Base-by-base conservation (phyloP, 2,797 vertebrate genomes). In the Pteronotus mesoamericanus region DNA sequence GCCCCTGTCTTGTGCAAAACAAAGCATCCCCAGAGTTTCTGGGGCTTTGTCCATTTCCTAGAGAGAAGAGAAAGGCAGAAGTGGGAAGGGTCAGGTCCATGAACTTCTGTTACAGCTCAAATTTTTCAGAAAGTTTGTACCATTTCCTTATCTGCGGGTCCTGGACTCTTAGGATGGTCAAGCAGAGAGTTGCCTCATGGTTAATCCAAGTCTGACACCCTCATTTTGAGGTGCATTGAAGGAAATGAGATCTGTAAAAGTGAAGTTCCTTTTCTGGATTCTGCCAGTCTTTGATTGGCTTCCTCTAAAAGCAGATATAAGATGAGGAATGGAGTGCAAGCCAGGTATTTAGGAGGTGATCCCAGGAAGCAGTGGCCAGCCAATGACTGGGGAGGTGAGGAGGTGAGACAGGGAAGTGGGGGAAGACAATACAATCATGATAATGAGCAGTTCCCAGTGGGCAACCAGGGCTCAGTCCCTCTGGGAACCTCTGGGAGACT, bases 1-100 rank as follows among this genome's bases (percentile, higher is more conserved):
- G 78, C 85, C 97, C 95, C 97, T 97, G 96, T 96, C 97, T 98
- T 71, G 82, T 98, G 97, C 88, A 98, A 98, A 98, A 98, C 85
- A 97, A 87, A 97, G 84, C 97, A 95, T 97, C 94, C 90, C 61
- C 2, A 3, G 83, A 37, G 75, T 44, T 94, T 66, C 55, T 5
- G 3, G 0, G 2, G 8, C 51, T 61, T 74, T 1, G 93, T 85
- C 57, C 57, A 12, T 4, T 94, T 96, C 46, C 37, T 72, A 44
- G 83, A 77, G 51, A 44, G 34, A 42, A 59, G 68, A 57, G 0
- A 2, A 32, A 75, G 72, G 66, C 42, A 66, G 51, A 32, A 64
- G 24, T 37, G 75, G 66, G 72, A 37, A 72, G 44, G 9, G 24
- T 26, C 85, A 2, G 4, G 66, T 68, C 84, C 1, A 0, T 61